phyloP scores from a whole-genome alignment of 2,888 invertebrate genomes.

The Xylocampa areola region DNA sequence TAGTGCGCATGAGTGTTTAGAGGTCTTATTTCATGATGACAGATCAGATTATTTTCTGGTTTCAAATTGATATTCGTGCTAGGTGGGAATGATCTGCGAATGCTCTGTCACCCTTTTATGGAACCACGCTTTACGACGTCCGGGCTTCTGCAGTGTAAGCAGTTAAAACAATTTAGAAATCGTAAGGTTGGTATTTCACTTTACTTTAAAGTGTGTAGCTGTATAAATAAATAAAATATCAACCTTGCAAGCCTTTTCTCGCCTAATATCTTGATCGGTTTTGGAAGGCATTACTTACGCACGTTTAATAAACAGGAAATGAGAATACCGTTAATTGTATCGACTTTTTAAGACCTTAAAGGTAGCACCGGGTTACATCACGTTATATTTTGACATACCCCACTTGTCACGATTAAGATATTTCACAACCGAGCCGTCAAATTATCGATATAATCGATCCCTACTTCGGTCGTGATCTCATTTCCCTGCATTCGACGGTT shows the following conservation, averaged over 20 bases:
- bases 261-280: conserved; percentile 39
- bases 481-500: conserved; percentile 62
- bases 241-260: conserved; percentile 11
- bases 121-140: conserved; percentile 46
- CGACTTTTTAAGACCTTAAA: conserved; percentile 49
- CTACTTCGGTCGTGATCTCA: conserved; percentile 63
- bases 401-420: conserved; percentile 66
- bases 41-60: conserved; percentile 54
- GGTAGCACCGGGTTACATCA: conserved; percentile 47
- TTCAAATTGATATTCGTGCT: conserved; percentile 55
- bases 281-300: conserved; percentile 34
- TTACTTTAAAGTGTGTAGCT: conserved; percentile 26
- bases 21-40: conserved; percentile 59
- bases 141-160: conserved; percentile 26
- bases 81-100: conserved; percentile 55
- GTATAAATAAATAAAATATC: background rate
- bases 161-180: conserved; percentile 32
- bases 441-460: conserved; percentile 65
- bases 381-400: conserved; percentile 52
- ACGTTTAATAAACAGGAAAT: conserved; percentile 41
- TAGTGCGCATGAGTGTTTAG: conserved; percentile 55
- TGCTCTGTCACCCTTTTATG: conserved; percentile 46
- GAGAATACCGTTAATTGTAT: conserved; percentile 49
- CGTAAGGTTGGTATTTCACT: conserved; percentile 25
- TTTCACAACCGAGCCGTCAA: conserved; percentile 61